phyloP scores from a whole-genome alignment of 35 echinoderm and acorn worm genomes.

The Amphiura filiformis region DNA sequence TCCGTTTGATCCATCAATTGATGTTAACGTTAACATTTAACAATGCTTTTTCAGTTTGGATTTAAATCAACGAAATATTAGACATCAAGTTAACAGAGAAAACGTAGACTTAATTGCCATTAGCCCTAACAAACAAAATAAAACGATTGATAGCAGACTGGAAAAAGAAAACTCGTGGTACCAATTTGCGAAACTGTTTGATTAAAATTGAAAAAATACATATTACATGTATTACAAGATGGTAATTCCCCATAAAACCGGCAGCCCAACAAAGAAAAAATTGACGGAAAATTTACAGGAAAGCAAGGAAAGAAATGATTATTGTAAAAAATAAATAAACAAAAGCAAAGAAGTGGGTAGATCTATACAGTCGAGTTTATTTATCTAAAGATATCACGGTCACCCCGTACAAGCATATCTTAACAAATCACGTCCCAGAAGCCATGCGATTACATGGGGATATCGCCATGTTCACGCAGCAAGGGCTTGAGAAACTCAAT shows the following conservation, averaged over 20 bases:
- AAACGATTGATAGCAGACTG: background rate
- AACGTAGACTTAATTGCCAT: background rate
- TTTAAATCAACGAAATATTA: background rate
- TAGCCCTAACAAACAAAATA: background rate
- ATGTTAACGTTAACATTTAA: background rate
- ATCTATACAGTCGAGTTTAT: too few species aligned
- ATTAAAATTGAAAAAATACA: background rate
- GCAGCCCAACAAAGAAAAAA: background rate
- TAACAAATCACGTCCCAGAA: too few species aligned
- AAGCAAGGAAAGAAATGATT: background rate
- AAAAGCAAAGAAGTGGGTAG: too few species aligned
- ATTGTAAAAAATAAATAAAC: too few species aligned
- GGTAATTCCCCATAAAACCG: background rate
- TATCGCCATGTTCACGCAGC: too few species aligned
- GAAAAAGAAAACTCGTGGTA: background rate
- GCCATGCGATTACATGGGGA: too few species aligned
- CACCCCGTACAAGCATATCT: too few species aligned
- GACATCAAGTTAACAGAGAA: constrained; percentile 5
- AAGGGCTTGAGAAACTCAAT: too few species aligned
- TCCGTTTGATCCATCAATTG: background rate
- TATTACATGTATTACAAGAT: background rate
- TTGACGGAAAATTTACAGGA: background rate
- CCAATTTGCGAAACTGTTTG: background rate
- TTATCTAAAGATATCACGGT: too few species aligned
- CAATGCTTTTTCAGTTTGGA: background rate